Base-by-base conservation (phyloP, 1,140 invertebrate species). In the Popillia japonica region DNA sequence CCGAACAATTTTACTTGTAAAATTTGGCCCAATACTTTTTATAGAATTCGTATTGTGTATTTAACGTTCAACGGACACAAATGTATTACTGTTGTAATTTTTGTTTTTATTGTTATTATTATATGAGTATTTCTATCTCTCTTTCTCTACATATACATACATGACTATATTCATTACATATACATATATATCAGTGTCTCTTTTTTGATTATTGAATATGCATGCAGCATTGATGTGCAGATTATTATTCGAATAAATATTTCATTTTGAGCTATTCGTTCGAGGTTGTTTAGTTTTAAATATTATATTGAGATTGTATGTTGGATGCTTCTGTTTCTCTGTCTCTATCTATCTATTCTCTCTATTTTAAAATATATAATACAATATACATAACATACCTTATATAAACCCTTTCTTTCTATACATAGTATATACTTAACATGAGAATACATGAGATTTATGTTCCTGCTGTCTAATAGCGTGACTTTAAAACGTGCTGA, bases 171-270 rank as follows among this genome's bases (percentile, higher is more conserved):
- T 68, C 44, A 14, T 48, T 48, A 10, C n/a, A 68, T 68, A 68
- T 68, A 14, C 20, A 68, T 34, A 68, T 34, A 68, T 77, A 68
- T 74, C 61, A 78, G 68, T 77, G 75, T 78, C 44, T 68, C 61
- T 27, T 68, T 68, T 68, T 68, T 68, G 61, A 68, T 68, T 68
- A 80, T 76, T 59, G 75, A 76, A 76, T 72, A 55, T 80, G 82
- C 84, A 84, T 85, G 82, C 80, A 81, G 81, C 81, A 68, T 84
- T 80, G 79, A 82, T 85, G 84, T 85, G 84, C 81, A 81, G 82
- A 78, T 68, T 80, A 79, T 76, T 34, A 75, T 75, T 78, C 61
- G 61, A 68, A 6, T 68, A 68, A 27, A 27, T 27, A 27, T 27
- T 68, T 68, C 61, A 22, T 68, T 68, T 68, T 68, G 61, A 68